phyloP scores from a whole-genome alignment of 2,888 invertebrate species.

The Calameuta filiformis region DNA sequence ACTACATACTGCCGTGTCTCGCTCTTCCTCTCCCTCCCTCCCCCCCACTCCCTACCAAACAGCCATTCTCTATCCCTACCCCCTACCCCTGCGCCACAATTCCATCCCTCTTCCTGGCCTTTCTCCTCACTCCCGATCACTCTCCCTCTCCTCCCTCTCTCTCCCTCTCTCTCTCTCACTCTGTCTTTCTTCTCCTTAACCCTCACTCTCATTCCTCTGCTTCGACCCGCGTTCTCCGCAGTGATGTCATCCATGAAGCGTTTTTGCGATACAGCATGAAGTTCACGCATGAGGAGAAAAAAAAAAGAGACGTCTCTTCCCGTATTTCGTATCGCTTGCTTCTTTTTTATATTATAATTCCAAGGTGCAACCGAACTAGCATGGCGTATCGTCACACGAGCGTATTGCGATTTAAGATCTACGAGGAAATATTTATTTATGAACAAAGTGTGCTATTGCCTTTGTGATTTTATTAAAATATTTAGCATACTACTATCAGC shows the following conservation, averaged over 20 bases:
- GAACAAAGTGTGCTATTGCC: neutral
- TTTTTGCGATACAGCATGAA: constrained; percentile 11
- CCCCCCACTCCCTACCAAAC: neutral
- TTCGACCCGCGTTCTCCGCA: constrained; percentile 37
- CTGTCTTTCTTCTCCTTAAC: constrained; percentile 19
- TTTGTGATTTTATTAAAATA: neutral
- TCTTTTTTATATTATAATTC: neutral
- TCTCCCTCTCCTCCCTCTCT: constrained; percentile 17
- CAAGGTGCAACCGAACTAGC: neutral
- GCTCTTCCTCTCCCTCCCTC: neutral
- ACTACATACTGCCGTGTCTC: constrained; percentile 30
- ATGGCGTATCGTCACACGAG: neutral
- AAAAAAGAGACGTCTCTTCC: neutral
- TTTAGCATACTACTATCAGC: neutral
- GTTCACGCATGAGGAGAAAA: constrained; percentile 1
- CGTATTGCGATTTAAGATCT: neutral
- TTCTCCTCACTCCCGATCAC: constrained; percentile 22
- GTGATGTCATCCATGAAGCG: constrained; percentile 46
- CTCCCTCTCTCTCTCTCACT: constrained; percentile 14
- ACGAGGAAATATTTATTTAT: neutral
- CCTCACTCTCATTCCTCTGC: constrained; percentile 25
- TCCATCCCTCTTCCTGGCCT: neutral
- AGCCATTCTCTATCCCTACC: constrained; percentile 15
- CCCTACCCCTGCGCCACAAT: neutral
- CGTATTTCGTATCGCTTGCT: neutral